Conservation (phyloP, 2,797 vertebrate genomes). For the Clarias laeviceps region DNA sequence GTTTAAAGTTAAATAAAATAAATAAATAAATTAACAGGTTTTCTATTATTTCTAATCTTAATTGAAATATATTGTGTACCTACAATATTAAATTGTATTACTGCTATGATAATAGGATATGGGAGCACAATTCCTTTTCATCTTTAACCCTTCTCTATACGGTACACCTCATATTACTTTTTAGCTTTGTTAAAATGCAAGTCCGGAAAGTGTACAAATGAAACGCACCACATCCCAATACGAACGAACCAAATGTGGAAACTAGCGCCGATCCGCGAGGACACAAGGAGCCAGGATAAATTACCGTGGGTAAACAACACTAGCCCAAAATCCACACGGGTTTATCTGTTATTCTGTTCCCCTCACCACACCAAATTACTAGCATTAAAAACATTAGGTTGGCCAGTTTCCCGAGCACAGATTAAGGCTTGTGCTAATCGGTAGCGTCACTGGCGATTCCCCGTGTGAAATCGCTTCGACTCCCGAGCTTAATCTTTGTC, state of each 20-base stretch:
- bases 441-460: slow-evolving; percentile 32
- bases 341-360: slow-evolving; percentile 27
- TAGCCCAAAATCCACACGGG: slow-evolving; percentile 9
- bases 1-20: background rate
- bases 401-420: slow-evolving; percentile 37
- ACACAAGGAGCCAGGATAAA: slow-evolving; percentile 18
- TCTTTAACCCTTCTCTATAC: slow-evolving; percentile 5
- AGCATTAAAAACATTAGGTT: slow-evolving; percentile 24
- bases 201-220: background rate
- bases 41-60: background rate
- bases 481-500: slow-evolving; percentile 38
- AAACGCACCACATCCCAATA: background rate
- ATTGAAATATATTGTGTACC: background rate
- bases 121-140: background rate
- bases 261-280: background rate
- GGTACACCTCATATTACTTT: background rate
- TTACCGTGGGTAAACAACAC: slow-evolving; percentile 1
- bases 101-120: background rate
- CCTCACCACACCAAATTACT: slow-evolving; percentile 9
- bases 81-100: background rate
- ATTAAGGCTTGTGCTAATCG: slow-evolving; percentile 36
- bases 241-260: background rate
- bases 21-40: background rate
- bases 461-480: slow-evolving; percentile 38
- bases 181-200: background rate